A percentile compares a stretch with the other conserved stretches of the same genome.
Evolutionary conservation across 92 coral and sea anemone species (phyloP).

Genomic region (Paramuricea clavata): DNA sequence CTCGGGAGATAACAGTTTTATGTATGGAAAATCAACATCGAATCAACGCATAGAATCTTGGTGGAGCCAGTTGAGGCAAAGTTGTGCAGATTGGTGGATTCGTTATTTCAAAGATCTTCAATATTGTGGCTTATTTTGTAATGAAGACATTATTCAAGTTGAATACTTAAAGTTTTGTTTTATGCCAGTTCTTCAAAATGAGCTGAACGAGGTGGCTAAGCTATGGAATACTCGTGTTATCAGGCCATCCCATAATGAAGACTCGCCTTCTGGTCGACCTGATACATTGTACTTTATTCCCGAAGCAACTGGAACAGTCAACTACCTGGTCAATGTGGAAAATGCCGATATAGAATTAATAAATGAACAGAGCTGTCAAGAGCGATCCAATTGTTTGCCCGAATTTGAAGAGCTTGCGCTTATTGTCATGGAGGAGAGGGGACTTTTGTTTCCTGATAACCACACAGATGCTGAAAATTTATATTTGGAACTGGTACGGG

Average conservation of each 20-base stretch:
- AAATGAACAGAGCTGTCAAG: slow-evolving; percentile 58
- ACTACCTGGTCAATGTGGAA: slow-evolving; percentile 13
- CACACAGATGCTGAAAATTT: slow-evolving; percentile 61
- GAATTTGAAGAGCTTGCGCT: slow-evolving; percentile 72
- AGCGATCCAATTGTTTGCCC: slow-evolving; percentile 58
- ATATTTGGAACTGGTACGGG: slow-evolving; percentile 33
- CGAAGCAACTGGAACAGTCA: slow-evolving; percentile 1
- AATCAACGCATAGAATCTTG: too few species aligned
- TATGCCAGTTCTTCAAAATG: not conserved
- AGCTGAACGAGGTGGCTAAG: slow-evolving; percentile 1
- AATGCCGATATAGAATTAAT: slow-evolving; percentile 50
- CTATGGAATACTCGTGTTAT: slow-evolving; percentile 24
- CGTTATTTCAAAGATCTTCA: slow-evolving; percentile 33
- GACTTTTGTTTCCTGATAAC: slow-evolving; percentile 59
- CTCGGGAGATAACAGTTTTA: too few species aligned
- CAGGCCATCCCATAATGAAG: slow-evolving; percentile 30
- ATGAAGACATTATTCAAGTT: slow-evolving; percentile 21
- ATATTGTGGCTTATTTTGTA: not conserved
- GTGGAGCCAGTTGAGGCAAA: too few species aligned
- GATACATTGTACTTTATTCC: slow-evolving; percentile 37
- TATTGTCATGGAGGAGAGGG: slow-evolving; percentile 77
- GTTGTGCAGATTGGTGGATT: too few species aligned
- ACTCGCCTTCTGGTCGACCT: slow-evolving; percentile 39
- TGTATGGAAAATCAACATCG: too few species aligned
- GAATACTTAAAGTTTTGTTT: slow-evolving; percentile 34